phyloP scores from a whole-genome alignment of 2,797 vertebrate species.

The Sebastes elongatus region DNA sequence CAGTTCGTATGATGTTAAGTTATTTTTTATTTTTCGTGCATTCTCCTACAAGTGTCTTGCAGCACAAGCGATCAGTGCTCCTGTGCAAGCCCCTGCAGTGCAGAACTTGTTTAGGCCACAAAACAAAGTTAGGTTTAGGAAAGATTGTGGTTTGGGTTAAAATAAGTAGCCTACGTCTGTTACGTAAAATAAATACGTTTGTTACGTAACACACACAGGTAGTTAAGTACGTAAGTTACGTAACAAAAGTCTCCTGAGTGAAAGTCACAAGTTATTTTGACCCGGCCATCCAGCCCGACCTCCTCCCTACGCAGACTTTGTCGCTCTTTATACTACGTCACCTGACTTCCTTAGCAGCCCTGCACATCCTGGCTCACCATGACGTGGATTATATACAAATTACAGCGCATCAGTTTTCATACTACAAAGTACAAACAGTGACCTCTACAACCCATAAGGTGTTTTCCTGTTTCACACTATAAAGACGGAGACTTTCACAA shows the following conservation, averaged over 20 bases:
- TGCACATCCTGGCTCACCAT: neutral
- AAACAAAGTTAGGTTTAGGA: neutral
- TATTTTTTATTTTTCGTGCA: neutral
- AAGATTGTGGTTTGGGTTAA: neutral
- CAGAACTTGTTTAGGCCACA: neutral
- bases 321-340: neutral
- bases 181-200: neutral
- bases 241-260: neutral
- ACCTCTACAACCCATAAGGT: neutral
- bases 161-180: neutral
- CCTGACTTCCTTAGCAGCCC: no score
- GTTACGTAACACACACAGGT: neutral
- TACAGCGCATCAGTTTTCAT: neutral
- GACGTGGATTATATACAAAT: neutral
- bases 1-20: neutral
- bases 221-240: neutral
- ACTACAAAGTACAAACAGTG: neutral
- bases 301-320: neutral
- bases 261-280: neutral
- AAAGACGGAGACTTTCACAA: neutral
- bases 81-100: neutral
- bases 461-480: neutral
- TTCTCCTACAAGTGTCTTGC: neutral
- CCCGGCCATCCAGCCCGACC: neutral
- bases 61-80: neutral